Percentiles rank a stretch among this genome's conserved stretches.
Conservation (phyloP, 2,113 vertebrate species). For the Sinocyclocheilus maitianheensis region DNA sequence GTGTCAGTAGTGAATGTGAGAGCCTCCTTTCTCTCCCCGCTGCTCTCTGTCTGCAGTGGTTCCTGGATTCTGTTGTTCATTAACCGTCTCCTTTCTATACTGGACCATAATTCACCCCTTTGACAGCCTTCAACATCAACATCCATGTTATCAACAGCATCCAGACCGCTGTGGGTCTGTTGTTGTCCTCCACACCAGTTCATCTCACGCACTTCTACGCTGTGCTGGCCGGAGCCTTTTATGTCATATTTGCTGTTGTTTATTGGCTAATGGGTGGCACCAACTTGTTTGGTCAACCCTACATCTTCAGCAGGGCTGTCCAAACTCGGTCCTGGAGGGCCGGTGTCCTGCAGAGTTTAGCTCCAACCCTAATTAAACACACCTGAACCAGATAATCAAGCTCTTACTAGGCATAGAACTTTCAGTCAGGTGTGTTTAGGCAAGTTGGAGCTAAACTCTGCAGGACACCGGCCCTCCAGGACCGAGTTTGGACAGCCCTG, state of each 20-base stretch:
- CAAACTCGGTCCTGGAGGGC: too few species aligned
- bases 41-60: conserved; percentile 46
- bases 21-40: conserved; percentile 1
- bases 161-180: conserved; percentile 48
- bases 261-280: conserved; percentile 50
- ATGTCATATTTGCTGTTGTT: conserved; percentile 31
- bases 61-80: conserved; percentile 39
- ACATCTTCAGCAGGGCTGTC: conserved; percentile 31
- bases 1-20: neutral
- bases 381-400: too few species aligned
- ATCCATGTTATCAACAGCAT: conserved; percentile 45
- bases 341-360: too few species aligned
- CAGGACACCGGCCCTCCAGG: too few species aligned
- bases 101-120: conserved; percentile 47
- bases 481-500: too few species aligned
- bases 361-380: too few species aligned
- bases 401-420: too few species aligned
- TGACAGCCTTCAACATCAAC: conserved; percentile 38
- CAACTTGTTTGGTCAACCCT: conserved; percentile 25
- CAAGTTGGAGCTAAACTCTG: too few species aligned
- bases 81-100: conserved; percentile 43
- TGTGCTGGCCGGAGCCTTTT: conserved; percentile 29
- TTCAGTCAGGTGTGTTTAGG: too few species aligned
- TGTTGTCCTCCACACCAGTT: conserved; percentile 48
- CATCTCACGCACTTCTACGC: conserved; percentile 48